Evolutionary conservation across 2,113 vertebrate genomes (phyloP), one percentile per base, ranked within the genome.

Genomic region (Mugil cephalus): DNA sequence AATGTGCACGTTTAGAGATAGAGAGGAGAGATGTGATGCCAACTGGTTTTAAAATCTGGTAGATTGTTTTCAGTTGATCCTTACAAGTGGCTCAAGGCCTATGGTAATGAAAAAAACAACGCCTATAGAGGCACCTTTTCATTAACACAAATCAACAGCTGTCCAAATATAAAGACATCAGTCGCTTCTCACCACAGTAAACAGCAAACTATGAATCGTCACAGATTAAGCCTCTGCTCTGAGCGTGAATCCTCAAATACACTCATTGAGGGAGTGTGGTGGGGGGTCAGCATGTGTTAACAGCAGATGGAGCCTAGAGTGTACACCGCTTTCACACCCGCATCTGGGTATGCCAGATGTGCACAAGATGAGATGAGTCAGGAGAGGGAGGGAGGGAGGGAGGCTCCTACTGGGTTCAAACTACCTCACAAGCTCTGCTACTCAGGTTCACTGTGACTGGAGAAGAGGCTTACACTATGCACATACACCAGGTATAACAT

Each of bases 331-430:
- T 62, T 51, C 15, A 63, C 50, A 50, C 45, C 43, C n/a, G 58
- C 52, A 80, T 69, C 52, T 59, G 52, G 34, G 19, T 30, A 52
- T 0, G 35, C 38, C 78, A 80, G 78, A 80, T 80, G 78, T 64
- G 46, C 30, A 30, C 4, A 15, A 50, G 55, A 42, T 17, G 6
- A 30, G 54, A 62, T 30, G 60, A 60, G 39, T 34, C 47, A 4
- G 8, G 42, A 24, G 43, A 14, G 39, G 14, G 8, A 30, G 21
- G 54, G 8, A 30, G 21, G 54, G 1, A 8, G 1, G 34, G 45
- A 24, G 36, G 34, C 35, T 34, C 19, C 42, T 54, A 34, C 40
- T 48, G 56, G 48, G 40, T 53, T 19, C 54, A 19, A 34, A 46
- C 60, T 21, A 59, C 9, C 53, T 40, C 53, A 54, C 53, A 17